phyloP scores from a whole-genome alignment of 2,113 vertebrate species.

The Pipra filicauda region DNA sequence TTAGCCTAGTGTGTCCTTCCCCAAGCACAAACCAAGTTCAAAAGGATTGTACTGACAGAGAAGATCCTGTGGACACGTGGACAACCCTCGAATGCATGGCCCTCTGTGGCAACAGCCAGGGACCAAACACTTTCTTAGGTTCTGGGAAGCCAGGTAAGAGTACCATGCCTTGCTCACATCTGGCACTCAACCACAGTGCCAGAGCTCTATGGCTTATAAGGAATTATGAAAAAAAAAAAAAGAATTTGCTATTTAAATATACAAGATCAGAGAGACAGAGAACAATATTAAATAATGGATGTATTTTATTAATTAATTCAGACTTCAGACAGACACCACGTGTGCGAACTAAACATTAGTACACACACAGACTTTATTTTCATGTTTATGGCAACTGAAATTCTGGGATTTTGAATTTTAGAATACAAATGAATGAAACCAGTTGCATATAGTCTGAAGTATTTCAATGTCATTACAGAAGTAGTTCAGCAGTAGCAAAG shows the following conservation, averaged over 20 bases:
- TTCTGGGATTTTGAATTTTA: neutral
- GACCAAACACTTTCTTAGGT: neutral
- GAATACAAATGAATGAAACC: neutral
- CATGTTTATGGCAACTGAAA: neutral
- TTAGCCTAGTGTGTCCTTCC: neutral
- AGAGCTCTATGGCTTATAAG: neutral
- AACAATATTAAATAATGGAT: neutral
- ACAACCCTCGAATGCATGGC: neutral
- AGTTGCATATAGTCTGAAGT: neutral
- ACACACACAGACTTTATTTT: neutral
- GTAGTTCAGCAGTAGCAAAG: neutral
- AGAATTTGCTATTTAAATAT: neutral
- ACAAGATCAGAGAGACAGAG: neutral
- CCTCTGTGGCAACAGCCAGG: neutral
- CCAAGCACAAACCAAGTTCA: neutral
- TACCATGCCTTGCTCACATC: neutral
- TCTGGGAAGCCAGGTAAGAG: neutral
- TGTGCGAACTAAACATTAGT: neutral
- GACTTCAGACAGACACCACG: neutral
- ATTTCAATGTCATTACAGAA: neutral
- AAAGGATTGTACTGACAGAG: neutral
- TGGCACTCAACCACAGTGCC: neutral
- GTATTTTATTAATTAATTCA: neutral
- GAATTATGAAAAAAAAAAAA: neutral
- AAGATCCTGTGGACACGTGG: neutral